Evolutionary conservation across 1,140 invertebrate genomes (phyloP).

Genomic region (Papilio dardanus): DNA sequence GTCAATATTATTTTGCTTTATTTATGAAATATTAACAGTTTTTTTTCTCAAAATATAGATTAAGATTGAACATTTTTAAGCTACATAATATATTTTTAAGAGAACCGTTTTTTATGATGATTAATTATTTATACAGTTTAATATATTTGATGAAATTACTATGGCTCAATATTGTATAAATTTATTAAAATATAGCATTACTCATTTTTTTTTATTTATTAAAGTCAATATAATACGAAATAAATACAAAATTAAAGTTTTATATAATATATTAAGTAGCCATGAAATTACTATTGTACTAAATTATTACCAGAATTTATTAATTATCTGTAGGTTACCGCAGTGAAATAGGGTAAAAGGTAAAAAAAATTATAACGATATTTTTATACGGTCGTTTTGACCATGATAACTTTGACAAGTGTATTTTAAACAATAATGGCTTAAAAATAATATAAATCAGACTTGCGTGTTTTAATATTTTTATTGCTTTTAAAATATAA

Average conservation of each 20-base stretch:
- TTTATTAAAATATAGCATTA: not conserved
- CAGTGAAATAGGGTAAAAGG: too few relatives aligned
- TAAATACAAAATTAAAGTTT: not conserved
- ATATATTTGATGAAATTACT: slow-evolving; percentile 10
- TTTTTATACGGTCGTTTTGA: not conserved
- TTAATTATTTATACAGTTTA: not conserved
- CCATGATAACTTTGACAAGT: not conserved
- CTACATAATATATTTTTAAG: slow-evolving; percentile 9
- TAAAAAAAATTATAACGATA: too few relatives aligned
- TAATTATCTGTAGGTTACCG: not conserved
- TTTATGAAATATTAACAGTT: slow-evolving; percentile 34
- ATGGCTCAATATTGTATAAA: not conserved
- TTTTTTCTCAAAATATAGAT: slow-evolving; percentile 20
- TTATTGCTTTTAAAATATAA: slow-evolving; percentile 44
- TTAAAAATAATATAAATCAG: not conserved
- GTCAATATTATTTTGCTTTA: slow-evolving; percentile 28
- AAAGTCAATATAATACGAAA: not conserved
- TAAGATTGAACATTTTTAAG: slow-evolving; percentile 7
- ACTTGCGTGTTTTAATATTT: slow-evolving; percentile 47
- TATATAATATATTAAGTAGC: not conserved
- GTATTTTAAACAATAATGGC: not conserved
- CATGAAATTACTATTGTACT: not conserved
- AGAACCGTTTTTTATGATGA: not conserved
- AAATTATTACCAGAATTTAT: not conserved
- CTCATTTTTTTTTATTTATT: not conserved